Evolutionary conservation across 2,113 vertebrate genomes (phyloP).

Genomic region (Canis aureus): DNA sequence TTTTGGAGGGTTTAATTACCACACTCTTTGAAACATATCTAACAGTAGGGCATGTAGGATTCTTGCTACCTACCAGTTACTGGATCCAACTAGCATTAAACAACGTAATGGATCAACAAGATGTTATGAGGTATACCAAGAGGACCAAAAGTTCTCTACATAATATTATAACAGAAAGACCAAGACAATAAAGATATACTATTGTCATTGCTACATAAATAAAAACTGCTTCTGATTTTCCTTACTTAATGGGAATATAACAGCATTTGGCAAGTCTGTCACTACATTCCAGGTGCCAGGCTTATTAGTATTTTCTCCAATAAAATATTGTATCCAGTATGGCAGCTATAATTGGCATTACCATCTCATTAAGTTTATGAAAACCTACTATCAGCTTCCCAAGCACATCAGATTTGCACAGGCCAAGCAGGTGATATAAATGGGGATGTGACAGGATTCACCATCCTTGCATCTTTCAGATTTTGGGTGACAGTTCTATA

Average conservation of each 20-base stretch:
- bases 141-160: not conserved
- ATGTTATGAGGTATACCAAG: not conserved
- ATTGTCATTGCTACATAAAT: not conserved
- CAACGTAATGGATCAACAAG: not conserved
- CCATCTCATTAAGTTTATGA: constrained; percentile 55
- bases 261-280: constrained; percentile 20
- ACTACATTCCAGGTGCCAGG: not conserved
- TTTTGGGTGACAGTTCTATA: not conserved
- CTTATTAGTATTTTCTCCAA: constrained; percentile 8
- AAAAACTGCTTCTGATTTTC: constrained; percentile 26
- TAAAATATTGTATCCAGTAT: constrained; percentile 10
- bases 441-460: not conserved
- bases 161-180: not conserved
- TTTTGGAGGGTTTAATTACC: not conserved
- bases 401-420: not conserved
- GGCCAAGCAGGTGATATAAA: not conserved
- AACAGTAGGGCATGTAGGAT: not conserved
- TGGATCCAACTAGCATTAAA: not conserved
- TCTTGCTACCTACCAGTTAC: not conserved
- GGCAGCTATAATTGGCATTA: constrained; percentile 34
- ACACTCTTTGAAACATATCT: not conserved
- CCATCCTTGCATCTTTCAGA: not conserved
- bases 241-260: not conserved
- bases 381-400: constrained; percentile 19
- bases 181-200: not conserved